Conservation (phyloP, 2,888 invertebrate species). For the Chymomyza caudatula region DNA sequence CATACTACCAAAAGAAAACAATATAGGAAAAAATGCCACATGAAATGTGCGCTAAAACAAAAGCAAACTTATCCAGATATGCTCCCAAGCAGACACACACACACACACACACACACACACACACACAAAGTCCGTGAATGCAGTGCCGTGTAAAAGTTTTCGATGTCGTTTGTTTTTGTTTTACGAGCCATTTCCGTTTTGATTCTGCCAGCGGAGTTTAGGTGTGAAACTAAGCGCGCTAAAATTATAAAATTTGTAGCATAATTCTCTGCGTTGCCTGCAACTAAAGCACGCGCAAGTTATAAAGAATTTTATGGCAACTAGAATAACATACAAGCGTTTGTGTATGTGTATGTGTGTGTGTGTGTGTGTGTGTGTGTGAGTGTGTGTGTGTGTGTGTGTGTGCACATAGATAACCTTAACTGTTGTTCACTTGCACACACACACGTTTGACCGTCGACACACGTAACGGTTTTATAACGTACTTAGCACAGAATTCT, state of each 20-base stretch:
- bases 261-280: constrained; percentile 36
- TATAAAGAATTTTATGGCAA: constrained; percentile 19
- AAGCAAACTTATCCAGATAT: neutral
- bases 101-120: neutral
- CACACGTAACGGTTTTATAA: constrained; percentile 53
- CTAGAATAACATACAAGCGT: constrained; percentile 3
- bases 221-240: constrained; percentile 37
- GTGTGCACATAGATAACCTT: neutral
- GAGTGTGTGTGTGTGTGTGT: too few species aligned
- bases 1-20: constrained; percentile 25
- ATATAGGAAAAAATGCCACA: constrained; percentile 15
- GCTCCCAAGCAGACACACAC: neutral
- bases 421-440: constrained; percentile 33
- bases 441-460: constrained; percentile 14
- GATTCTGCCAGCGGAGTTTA: constrained; percentile 25
- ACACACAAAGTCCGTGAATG: neutral
- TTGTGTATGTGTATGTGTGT: neutral
- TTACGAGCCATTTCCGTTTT: constrained; percentile 56
- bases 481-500: constrained; percentile 43
- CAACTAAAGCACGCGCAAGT: constrained; percentile 14
- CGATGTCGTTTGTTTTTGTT: constrained; percentile 43
- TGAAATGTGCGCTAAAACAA: constrained; percentile 7
- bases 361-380: neutral
- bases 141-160: constrained; percentile 38
- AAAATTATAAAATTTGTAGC: constrained; percentile 56